Conservation (phyloP, 2,797 vertebrate species). For the Artibeus lituratus region DNA sequence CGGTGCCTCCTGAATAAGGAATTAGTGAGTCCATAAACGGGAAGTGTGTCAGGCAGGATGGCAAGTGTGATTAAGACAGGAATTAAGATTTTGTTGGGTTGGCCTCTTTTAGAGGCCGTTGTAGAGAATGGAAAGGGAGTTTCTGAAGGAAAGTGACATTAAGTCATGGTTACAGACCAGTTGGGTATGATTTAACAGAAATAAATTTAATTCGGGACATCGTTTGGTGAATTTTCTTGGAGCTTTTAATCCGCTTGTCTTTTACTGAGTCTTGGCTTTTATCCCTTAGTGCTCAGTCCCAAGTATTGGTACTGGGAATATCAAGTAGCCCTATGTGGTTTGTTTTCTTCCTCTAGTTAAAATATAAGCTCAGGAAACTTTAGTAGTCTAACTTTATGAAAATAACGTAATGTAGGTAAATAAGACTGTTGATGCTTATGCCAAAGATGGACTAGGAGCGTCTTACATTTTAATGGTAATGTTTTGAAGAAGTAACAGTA, state of each 20-base stretch:
- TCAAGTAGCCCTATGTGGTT: constrained; percentile 30
- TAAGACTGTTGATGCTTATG: background rate
- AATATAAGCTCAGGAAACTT: constrained; percentile 16
- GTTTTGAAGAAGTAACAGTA: background rate
- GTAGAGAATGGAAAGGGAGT: constrained; percentile 10
- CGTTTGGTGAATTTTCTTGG: constrained; percentile 35
- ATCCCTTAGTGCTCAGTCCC: background rate
- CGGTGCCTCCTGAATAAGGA: background rate
- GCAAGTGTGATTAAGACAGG: constrained; percentile 52
- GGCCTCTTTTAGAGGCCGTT: background rate
- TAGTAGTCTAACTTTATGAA: constrained; percentile 8
- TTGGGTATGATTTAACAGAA: background rate
- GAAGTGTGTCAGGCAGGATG: constrained; percentile 25
- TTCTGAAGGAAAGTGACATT: constrained; percentile 45
- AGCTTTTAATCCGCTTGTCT: constrained; percentile 23
- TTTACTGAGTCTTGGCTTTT: constrained; percentile 41
- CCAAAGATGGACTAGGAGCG: background rate
- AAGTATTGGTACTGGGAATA: constrained; percentile 18
- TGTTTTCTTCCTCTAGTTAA: background rate
- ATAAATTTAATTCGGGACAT: constrained; percentile 39
- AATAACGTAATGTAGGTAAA: constrained; percentile 10
- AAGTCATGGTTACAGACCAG: constrained; percentile 4
- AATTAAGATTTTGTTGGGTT: constrained; percentile 20
- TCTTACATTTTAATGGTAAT: background rate
- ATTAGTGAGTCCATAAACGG: constrained; percentile 44